Percentiles rank a stretch among this genome's conserved stretches.
Evolutionary conservation across 2,113 vertebrate species (phyloP).

Genomic region (Procavia capensis): DNA sequence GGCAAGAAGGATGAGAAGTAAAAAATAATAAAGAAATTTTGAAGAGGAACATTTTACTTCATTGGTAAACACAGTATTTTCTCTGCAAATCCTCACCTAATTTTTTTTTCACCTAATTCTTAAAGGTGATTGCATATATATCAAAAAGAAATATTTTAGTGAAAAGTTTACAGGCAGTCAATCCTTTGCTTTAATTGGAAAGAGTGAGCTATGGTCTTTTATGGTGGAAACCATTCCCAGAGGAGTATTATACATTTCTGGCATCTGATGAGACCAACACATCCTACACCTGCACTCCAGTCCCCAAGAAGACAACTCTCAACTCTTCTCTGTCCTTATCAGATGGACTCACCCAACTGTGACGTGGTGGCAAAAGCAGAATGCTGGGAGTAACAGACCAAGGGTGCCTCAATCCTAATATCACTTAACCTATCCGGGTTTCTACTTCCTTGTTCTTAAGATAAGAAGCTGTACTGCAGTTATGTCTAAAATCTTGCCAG

Average conservation of each 20-base stretch:
- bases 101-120: constrained; percentile 16
- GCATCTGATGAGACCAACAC: neutral
- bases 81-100: neutral
- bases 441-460: too few relatives aligned
- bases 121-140: neutral
- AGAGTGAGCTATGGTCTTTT: neutral
- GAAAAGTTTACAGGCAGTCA: neutral
- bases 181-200: neutral
- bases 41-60: neutral
- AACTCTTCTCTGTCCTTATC: neutral
- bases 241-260: neutral
- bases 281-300: neutral
- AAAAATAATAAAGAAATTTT: neutral
- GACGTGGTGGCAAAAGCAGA: too few relatives aligned
- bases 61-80: neutral
- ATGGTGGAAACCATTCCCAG: neutral
- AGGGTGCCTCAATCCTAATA: neutral
- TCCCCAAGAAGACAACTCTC: too few relatives aligned
- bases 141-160: neutral
- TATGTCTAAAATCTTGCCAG: neutral
- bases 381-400: neutral
- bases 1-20: neutral
- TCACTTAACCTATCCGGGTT: neutral
- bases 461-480: neutral
- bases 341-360: neutral